phyloP scores from a whole-genome alignment of 2,797 vertebrate species.

The Tenualosa ilisha region DNA sequence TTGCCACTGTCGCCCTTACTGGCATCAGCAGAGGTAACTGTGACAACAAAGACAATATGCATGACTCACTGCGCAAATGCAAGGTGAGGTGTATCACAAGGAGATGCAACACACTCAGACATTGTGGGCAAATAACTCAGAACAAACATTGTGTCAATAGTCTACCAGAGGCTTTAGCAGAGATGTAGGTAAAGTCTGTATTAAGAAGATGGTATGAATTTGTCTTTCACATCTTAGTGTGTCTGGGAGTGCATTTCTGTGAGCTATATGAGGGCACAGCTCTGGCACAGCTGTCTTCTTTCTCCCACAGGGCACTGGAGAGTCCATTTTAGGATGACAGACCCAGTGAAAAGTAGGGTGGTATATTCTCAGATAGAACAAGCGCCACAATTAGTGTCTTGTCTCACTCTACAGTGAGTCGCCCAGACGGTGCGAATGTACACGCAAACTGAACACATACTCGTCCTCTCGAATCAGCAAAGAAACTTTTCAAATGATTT shows the following conservation, averaged over 20 bases:
- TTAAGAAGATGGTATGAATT: too few species aligned
- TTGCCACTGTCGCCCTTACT: background rate
- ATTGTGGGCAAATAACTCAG: background rate
- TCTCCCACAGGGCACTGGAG: background rate
- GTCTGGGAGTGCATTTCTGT: too few species aligned
- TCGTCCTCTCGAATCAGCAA: background rate
- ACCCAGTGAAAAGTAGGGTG: background rate
- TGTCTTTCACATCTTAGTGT: background rate
- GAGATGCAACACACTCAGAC: background rate
- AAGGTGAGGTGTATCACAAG: background rate
- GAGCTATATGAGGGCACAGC: too few species aligned
- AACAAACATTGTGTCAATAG: background rate
- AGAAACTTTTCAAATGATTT: background rate
- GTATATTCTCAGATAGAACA: background rate
- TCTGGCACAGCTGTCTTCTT: background rate
- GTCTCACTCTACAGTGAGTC: background rate
- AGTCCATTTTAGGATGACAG: background rate
- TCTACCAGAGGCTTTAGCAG: too few species aligned
- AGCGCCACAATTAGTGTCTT: background rate
- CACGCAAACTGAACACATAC: background rate
- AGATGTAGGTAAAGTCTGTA: too few species aligned
- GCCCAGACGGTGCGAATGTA: background rate
- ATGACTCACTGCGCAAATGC: background rate
- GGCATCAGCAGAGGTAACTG: constrained; percentile 3
- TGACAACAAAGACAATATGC: constrained; percentile 21